A percentile compares a stretch with the other conserved stretches of the same genome.
phyloP scores from a whole-genome alignment of 1,140 invertebrate species.

The Drosophila ambigua region DNA sequence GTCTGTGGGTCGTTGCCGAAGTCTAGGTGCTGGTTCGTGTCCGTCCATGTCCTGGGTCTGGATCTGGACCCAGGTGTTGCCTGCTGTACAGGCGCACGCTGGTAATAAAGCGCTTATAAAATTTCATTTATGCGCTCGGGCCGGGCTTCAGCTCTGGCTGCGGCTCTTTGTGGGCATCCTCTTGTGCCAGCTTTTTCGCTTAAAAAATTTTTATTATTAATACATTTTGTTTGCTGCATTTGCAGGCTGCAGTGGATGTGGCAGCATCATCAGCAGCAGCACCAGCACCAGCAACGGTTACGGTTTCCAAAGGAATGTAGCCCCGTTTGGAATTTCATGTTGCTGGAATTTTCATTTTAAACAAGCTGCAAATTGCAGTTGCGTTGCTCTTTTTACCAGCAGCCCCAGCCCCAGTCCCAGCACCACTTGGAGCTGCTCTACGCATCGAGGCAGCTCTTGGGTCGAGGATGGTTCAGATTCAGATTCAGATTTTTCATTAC shows the following conservation, averaged over 20 bases:
- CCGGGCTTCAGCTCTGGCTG: slow-evolving; percentile 9
- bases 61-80: slow-evolving; percentile 53
- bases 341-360: slow-evolving; percentile 80
- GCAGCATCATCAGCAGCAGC: slow-evolving; percentile 17
- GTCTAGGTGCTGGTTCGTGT: no score
- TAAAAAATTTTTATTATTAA: slow-evolving; percentile 80
- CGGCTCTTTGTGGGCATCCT: slow-evolving; percentile 12
- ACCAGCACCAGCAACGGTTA: slow-evolving; percentile 32
- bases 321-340: slow-evolving; percentile 76
- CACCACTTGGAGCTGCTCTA: background rate
- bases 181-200: slow-evolving; percentile 31
- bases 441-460: no score
- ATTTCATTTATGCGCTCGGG: slow-evolving; percentile 71
- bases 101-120: slow-evolving; percentile 81
- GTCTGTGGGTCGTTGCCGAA: background rate
- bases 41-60: background rate
- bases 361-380: slow-evolving; percentile 79
- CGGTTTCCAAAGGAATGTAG: slow-evolving; percentile 68
- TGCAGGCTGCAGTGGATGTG: slow-evolving; percentile 36
- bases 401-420: background rate
- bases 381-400: slow-evolving; percentile 12
- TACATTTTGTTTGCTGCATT: slow-evolving; percentile 77
- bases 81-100: slow-evolving; percentile 14
- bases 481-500: slow-evolving; percentile 71
- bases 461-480: slow-evolving; percentile 6